Evolutionary conservation across 2,797 vertebrate genomes (phyloP).

Genomic region (Ispidina picta): DNA sequence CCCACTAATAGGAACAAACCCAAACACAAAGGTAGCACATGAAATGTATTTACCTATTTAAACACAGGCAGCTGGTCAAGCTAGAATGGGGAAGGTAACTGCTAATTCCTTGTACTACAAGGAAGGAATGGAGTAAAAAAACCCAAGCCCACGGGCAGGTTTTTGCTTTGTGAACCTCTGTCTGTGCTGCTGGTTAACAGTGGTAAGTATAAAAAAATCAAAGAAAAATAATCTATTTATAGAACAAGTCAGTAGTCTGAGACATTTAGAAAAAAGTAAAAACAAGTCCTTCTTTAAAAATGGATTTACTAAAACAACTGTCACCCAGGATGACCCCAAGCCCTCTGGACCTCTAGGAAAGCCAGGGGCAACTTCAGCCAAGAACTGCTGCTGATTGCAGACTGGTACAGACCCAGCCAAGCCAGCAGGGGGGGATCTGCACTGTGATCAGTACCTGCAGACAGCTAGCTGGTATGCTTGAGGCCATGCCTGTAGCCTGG

Average conservation of each 20-base stretch:
- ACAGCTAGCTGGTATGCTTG: conserved; percentile 46
- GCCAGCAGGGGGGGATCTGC: conserved; percentile 60
- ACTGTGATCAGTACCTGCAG: conserved; percentile 53
- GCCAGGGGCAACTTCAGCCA: conserved; percentile 43
- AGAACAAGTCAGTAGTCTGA: conserved; percentile 88
- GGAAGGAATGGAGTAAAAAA: conserved; percentile 78
- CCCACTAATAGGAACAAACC: conserved; percentile 73
- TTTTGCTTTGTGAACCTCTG: conserved; percentile 79
- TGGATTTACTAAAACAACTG: conserved; percentile 83
- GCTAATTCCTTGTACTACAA: conserved; percentile 82
- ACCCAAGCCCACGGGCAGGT: conserved; percentile 78
- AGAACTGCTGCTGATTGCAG: conserved; percentile 55
- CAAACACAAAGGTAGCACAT: conserved; percentile 73
- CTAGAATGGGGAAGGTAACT: conserved; percentile 73
- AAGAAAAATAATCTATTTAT: conserved; percentile 86
- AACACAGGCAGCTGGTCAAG: conserved; percentile 77
- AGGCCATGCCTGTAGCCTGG: conserved; percentile 71
- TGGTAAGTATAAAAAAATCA: conserved; percentile 84
- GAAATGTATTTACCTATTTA: conserved; percentile 77
- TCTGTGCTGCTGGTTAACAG: conserved; percentile 83
- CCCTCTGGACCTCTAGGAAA: conserved; percentile 70
- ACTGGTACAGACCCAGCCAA: conserved; percentile 43
- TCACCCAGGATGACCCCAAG: conserved; percentile 74
- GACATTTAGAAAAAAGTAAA: conserved; percentile 87
- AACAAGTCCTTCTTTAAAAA: conserved; percentile 84